Evolutionary conservation across 2,888 invertebrate species (phyloP).

Genomic region (Chromoteleia sp.): DNA sequence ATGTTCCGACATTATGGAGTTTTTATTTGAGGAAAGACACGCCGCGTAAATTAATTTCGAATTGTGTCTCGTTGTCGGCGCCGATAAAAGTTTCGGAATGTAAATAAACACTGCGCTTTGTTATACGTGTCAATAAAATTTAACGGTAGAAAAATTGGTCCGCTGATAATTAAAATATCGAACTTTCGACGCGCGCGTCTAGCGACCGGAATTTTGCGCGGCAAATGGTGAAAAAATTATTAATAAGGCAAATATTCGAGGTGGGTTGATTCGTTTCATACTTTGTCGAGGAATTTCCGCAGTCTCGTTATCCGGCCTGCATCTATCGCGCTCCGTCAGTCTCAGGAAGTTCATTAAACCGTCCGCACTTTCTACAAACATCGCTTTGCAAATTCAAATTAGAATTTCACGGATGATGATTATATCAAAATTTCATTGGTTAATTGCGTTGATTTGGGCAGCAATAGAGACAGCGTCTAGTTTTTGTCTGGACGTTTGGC

Average conservation of each 20-base stretch:
- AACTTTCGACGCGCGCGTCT: slow-evolving; percentile 14
- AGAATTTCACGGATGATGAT: slow-evolving; percentile 25
- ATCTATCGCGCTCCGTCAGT: slow-evolving; percentile 54
- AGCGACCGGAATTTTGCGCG: slow-evolving; percentile 39
- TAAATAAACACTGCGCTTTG: slow-evolving; percentile 44
- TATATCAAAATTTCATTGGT: slow-evolving; percentile 42
- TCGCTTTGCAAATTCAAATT: slow-evolving; percentile 36
- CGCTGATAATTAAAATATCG: slow-evolving; percentile 50
- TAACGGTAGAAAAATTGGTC: slow-evolving; percentile 22
- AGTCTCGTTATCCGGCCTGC: slow-evolving; percentile 63
- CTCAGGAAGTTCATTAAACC: slow-evolving; percentile 76
- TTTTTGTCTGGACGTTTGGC: slow-evolving; percentile 9
- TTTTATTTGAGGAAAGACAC: slow-evolving; percentile 21
- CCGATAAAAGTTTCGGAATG: slow-evolving; percentile 48
- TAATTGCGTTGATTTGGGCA: slow-evolving; percentile 21
- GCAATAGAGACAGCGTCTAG: slow-evolving; percentile 10
- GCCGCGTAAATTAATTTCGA: slow-evolving; percentile 38
- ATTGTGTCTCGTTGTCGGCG: slow-evolving; percentile 6
- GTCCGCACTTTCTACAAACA: slow-evolving; percentile 48
- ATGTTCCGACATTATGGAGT: slow-evolving; percentile 2
- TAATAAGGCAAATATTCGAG: slow-evolving; percentile 82
- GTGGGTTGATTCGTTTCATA: slow-evolving; percentile 71
- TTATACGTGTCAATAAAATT: slow-evolving; percentile 55
- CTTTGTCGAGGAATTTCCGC: slow-evolving; percentile 77
- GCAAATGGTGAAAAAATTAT: slow-evolving; percentile 78